Evolutionary conservation across 2,113 vertebrate species (phyloP).

Genomic region (Strix aluco): DNA sequence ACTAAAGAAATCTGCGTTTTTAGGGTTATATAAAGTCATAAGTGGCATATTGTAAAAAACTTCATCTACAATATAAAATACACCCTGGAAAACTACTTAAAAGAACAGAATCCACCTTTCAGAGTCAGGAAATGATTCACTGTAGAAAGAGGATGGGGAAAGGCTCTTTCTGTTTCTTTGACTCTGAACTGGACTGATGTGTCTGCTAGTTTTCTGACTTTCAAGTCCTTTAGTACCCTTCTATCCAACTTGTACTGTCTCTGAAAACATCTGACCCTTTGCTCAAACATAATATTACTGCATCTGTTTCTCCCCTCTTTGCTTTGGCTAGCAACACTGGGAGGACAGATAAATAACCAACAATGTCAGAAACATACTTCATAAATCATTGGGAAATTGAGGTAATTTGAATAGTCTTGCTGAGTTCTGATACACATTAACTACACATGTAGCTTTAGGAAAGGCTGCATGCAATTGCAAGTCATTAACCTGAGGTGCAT

Average conservation of each 20-base stretch:
- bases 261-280: neutral
- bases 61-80: constrained; percentile 48
- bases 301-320: constrained; percentile 29
- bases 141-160: constrained; percentile 18
- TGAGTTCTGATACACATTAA: constrained; percentile 22
- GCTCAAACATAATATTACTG: neutral
- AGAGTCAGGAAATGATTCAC: constrained; percentile 30
- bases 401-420: constrained; percentile 32
- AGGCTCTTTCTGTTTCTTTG: neutral
- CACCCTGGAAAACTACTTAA: constrained; percentile 73
- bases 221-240: neutral
- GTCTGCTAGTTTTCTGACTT: neutral
- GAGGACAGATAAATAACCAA: constrained; percentile 33
- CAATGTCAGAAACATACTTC: neutral
- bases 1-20: neutral
- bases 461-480: neutral
- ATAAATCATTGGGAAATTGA: constrained; percentile 50
- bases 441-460: neutral
- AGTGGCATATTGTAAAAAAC: constrained; percentile 49
- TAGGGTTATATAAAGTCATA: constrained; percentile 36
- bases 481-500: constrained; percentile 47
- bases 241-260: neutral
- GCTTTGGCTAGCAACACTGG: neutral
- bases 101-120: constrained; percentile 57
- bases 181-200: neutral